Evolutionary conservation across 2,113 vertebrate genomes (phyloP), one percentile per base, ranked within the genome.

Genomic region (Copsychus sechellarum): DNA sequence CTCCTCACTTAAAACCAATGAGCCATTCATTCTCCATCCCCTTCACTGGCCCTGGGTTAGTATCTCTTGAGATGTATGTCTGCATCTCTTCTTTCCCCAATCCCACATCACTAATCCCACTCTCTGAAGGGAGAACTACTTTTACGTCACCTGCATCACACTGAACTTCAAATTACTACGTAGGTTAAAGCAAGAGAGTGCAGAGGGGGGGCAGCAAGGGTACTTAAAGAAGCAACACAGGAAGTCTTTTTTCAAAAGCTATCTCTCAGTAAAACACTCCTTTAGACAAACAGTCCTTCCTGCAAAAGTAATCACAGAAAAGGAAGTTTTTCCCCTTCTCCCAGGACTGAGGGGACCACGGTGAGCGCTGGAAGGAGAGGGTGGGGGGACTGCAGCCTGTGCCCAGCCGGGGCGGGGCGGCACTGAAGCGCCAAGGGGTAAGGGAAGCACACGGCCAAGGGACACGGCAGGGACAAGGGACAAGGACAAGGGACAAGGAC

Each of bases 41-140:
- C 62, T 57, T 26, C 81, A 19, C 34, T 4, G 22, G 36, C 45
- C 28, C 21, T 5, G 12, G 8, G 9, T 71, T 43, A 57, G 7
- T 7, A 34, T 4, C 0, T 3, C 42, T 42, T 2, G 28, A 66
- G 20, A 38, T 23, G 13, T 4, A 26, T 0, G 1, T 23, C 23
- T 8, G 19, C 47, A 65, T 26, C 17, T 70, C 69, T 67, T 45
- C 58, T 50, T 50, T n/a, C 18, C 26, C 38, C 31, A 24, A 1
- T 16, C 36, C 53, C 20, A 12, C 42, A 36, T 5, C 34, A 19
- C 47, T 24, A 24, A 48, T 48, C 6, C 47, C 47, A 48, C 53
- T 5, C 2, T 9, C 66, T 36, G 67, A 53, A 88, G 50, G 20
- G 5, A 77, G 7, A 51, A 33, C 5, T 51, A 8, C 42, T 65